Conservation (phyloP, 2,113 vertebrate species). For the Carassius carassius region DNA sequence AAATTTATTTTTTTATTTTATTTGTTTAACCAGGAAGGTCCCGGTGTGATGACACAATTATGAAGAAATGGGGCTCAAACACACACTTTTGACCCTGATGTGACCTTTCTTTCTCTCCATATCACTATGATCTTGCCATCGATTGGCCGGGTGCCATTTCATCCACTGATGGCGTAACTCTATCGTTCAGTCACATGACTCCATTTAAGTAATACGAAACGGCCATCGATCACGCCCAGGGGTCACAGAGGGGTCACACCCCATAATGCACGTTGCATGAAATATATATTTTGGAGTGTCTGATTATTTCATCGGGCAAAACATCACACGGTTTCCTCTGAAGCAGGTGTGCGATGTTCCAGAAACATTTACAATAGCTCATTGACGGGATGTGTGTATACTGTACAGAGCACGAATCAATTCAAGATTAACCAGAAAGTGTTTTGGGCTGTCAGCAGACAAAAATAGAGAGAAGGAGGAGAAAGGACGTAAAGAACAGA, state of each 20-base stretch:
- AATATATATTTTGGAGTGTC: neutral
- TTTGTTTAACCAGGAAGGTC: no score
- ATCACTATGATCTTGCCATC: constrained; percentile 43
- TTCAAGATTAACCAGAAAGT: neutral
- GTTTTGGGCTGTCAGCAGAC: constrained; percentile 10
- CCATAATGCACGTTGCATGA: constrained; percentile 34
- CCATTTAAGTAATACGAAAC: constrained; percentile 53
- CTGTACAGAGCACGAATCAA: neutral
- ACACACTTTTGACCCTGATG: constrained; percentile 43
- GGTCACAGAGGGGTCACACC: constrained; percentile 39
- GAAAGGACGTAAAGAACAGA: neutral
- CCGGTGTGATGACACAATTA: neutral
- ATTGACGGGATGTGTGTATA: neutral
- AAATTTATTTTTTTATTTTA: no score
- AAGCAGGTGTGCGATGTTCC: neutral
- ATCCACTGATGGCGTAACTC: constrained; percentile 50
- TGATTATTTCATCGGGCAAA: neutral
- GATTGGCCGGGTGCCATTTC: constrained; percentile 47
- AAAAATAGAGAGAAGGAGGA: neutral
- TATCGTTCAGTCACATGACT: constrained; percentile 50
- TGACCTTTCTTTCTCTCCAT: constrained; percentile 24
- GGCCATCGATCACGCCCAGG: constrained; percentile 36
- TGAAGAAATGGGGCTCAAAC: constrained; percentile 5
- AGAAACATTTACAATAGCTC: neutral
- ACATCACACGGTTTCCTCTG: neutral